These are phyloP conservation scores for Nymphalis c-album DNA, from an alignment of 2,888 invertebrate genomes.

Conservation along the genomic window DNA sequence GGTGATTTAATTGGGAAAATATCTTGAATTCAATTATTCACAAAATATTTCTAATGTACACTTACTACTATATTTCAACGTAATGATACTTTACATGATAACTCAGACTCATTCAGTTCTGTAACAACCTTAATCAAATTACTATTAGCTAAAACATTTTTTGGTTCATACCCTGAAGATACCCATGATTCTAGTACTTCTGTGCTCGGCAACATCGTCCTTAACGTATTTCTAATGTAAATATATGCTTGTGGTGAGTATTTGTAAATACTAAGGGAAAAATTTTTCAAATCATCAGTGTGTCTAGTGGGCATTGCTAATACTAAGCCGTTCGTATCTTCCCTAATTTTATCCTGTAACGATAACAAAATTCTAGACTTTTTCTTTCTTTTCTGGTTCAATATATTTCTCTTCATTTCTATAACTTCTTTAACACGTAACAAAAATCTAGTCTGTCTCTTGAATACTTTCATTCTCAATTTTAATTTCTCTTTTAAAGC, in stretches of 20 bases:
- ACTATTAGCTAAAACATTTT: conserved; percentile 57
- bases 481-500: conserved; percentile 65
- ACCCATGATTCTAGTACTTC: conserved; percentile 71
- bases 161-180: conserved; percentile 63
- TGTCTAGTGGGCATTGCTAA: conserved; percentile 73
- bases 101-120: conserved; percentile 67
- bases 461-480: conserved; percentile 63
- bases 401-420: conserved; percentile 64
- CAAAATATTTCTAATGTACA: conserved; percentile 43
- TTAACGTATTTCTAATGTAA: conserved; percentile 69
- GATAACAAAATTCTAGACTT: conserved; percentile 70
- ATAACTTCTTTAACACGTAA: conserved; percentile 61
- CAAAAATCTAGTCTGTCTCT: conserved; percentile 62
- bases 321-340: conserved; percentile 69
- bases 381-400: conserved; percentile 69
- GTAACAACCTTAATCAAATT: conserved; percentile 66
- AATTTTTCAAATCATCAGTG: conserved; percentile 73
- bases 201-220: conserved; percentile 72
- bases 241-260: conserved; percentile 76
- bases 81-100: conserved; percentile 68
- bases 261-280: conserved; percentile 72
- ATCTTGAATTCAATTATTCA: conserved; percentile 40
- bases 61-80: conserved; percentile 48
- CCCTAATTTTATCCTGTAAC: conserved; percentile 72
- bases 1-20: conserved; percentile 22